Evolutionary conservation across 2,888 invertebrate genomes (phyloP).

Genomic region (Drosophila falleni): DNA sequence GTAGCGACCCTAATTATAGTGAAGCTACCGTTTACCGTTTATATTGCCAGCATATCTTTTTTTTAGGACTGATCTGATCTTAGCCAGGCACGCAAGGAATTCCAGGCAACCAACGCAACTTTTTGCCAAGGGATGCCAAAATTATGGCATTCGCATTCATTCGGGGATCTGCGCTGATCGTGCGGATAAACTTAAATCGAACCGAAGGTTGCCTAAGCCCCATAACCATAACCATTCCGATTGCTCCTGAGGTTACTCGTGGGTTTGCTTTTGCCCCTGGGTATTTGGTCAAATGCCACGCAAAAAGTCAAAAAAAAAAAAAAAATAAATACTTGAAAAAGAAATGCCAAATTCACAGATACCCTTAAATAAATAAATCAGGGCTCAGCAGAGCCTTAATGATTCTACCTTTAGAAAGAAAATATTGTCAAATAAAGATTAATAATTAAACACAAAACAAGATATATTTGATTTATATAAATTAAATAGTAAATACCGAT

Average conservation of each 20-base stretch:
- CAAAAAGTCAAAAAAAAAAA: conserved; percentile 46
- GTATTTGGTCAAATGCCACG: conserved; percentile 76
- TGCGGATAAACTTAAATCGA: conserved; percentile 82
- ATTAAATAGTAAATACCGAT: too few species aligned
- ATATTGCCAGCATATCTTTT: conserved; percentile 6
- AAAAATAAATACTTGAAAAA: conserved; percentile 29
- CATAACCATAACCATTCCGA: conserved; percentile 27
- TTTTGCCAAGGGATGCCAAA: conserved; percentile 32
- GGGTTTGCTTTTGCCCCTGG: conserved; percentile 60
- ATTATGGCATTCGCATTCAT: conserved; percentile 67
- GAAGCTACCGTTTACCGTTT: conserved; percentile 73
- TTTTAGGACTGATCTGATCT: conserved; percentile 31
- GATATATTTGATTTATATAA: neutral
- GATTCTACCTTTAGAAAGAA: too few species aligned
- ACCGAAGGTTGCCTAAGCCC: conserved; percentile 52
- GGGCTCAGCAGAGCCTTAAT: too few species aligned
- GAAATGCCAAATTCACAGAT: conserved; percentile 7
- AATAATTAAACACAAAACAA: too few species aligned
- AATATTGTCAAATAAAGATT: too few species aligned
- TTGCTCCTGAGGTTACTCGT: conserved; percentile 42
- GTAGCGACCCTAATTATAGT: conserved; percentile 62
- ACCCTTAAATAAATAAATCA: conserved; percentile 24
- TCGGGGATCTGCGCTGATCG: conserved; percentile 70
- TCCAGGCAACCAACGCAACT: conserved; percentile 32
- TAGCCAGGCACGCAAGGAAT: conserved; percentile 73